A percentile compares a stretch with the other conserved stretches of the same genome.
phyloP scores from a whole-genome alignment of 2,797 vertebrate genomes.

The Ctenopoma multispine region DNA sequence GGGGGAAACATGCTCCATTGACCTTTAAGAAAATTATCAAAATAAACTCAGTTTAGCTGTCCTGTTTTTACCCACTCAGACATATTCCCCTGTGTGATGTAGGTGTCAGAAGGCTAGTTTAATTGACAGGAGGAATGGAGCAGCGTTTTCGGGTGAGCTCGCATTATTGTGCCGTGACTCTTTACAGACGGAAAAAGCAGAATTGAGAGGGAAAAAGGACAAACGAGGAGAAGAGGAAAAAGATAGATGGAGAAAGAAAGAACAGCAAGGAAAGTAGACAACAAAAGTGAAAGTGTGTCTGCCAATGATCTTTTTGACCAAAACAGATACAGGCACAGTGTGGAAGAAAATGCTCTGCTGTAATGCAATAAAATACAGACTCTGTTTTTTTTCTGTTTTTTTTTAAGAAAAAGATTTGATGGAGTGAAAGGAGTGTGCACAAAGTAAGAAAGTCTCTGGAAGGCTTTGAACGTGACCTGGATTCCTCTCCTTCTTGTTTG shows the following conservation, averaged over 20 bases:
- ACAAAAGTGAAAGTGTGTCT: constrained; percentile 29
- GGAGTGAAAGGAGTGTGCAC: constrained; percentile 54
- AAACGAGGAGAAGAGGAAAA: neutral
- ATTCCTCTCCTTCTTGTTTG: constrained; percentile 71
- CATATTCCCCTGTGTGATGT: constrained; percentile 18
- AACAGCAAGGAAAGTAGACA: neutral
- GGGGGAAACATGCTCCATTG: constrained; percentile 19
- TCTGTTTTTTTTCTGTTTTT: constrained; percentile 11
- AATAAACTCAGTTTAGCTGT: constrained; percentile 17
- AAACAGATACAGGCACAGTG: constrained; percentile 20
- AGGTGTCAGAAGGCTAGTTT: constrained; percentile 21
- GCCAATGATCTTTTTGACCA: constrained; percentile 24
- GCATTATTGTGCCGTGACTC: constrained; percentile 15
- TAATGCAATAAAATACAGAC: constrained; percentile 54
- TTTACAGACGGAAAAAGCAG: constrained; percentile 8
- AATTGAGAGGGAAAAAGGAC: neutral
- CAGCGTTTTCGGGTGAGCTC: constrained; percentile 32
- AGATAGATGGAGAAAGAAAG: neutral
- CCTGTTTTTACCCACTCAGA: constrained; percentile 8
- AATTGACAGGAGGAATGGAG: constrained; percentile 23
- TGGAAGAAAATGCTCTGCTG: constrained; percentile 37
- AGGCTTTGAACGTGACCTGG: constrained; percentile 73
- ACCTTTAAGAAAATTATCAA: constrained; percentile 46
- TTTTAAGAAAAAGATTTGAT: constrained; percentile 30
- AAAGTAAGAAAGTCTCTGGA: constrained; percentile 60